Conservation (phyloP, 2,888 invertebrate species). For the Apomyelois bistriatella region DNA sequence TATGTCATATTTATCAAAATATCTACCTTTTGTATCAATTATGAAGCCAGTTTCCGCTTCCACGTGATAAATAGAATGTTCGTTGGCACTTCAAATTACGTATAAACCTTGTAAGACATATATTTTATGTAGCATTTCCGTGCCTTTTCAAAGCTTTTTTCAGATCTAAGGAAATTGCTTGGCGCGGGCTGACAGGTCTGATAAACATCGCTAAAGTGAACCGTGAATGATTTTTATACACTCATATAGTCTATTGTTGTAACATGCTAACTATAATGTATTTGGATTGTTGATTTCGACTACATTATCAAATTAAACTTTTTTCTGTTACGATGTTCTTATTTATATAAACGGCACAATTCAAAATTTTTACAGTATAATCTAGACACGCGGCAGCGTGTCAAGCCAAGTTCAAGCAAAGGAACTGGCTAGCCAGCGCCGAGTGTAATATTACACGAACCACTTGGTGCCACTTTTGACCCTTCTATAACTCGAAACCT, state of each 20-base stretch:
- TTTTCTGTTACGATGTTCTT: too few relatives aligned
- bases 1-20: background rate
- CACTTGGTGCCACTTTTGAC: too few relatives aligned
- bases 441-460: too few relatives aligned
- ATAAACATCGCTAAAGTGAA: constrained; percentile 12
- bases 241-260: background rate
- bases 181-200: background rate
- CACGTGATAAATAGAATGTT: constrained; percentile 3
- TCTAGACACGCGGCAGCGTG: too few relatives aligned
- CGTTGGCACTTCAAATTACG: background rate
- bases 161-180: constrained; percentile 2
- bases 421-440: too few relatives aligned
- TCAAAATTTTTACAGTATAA: too few relatives aligned
- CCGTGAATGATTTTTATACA: constrained; percentile 25
- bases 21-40: constrained; percentile 2
- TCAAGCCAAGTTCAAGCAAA: too few relatives aligned
- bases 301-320: too few relatives aligned
- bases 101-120: background rate
- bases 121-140: background rate
- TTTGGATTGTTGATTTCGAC: too few relatives aligned
- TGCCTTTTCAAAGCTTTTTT: background rate
- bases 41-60: background rate
- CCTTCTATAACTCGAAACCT: too few relatives aligned
- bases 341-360: too few relatives aligned
- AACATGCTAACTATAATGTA: too few relatives aligned